phyloP scores from a whole-genome alignment of 2,113 vertebrate species.

The Zosterops lateralis region DNA sequence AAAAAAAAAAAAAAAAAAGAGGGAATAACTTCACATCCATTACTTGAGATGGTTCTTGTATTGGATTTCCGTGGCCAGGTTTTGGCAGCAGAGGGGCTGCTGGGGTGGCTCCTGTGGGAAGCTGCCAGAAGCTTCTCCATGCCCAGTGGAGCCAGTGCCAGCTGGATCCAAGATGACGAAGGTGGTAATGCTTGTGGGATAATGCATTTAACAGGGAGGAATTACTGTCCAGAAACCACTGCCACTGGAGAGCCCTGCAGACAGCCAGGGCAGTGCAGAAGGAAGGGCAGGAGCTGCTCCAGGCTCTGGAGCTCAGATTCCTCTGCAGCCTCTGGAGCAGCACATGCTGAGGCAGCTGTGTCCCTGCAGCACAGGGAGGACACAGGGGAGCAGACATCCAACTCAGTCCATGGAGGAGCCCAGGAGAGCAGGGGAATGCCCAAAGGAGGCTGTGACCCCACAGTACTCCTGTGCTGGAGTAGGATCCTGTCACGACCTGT shows the following conservation, averaged over 20 bases:
- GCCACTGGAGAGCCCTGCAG: neutral
- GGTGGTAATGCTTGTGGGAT: rapidly evolving
- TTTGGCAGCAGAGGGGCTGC: neutral
- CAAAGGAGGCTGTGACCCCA: neutral
- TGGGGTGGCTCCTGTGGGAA: neutral
- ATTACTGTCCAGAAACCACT: too few species aligned
- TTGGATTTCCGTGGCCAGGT: rapidly evolving
- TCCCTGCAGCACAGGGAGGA: neutral
- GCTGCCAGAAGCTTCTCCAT: neutral
- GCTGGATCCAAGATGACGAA: neutral
- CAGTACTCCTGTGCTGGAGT: rapidly evolving
- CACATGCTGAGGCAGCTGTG: neutral
- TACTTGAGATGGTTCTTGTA: neutral
- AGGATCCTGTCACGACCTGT: neutral
- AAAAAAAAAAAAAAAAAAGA: neutral
- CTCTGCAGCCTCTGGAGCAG: neutral
- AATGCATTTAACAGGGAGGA: neutral
- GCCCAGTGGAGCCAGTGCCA: neutral
- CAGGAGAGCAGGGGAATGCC: neutral
- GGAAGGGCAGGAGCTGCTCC: neutral
- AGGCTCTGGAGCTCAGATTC: neutral
- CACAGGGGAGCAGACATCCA: neutral
- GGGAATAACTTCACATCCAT: constrained; percentile 11
- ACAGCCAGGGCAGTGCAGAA: rapidly evolving
- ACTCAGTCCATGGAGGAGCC: neutral